Evolutionary conservation across 1,140 invertebrate genomes (phyloP), one percentile per base, ranked within the genome.

Genomic region (Parasteatoda tepidariorum): DNA sequence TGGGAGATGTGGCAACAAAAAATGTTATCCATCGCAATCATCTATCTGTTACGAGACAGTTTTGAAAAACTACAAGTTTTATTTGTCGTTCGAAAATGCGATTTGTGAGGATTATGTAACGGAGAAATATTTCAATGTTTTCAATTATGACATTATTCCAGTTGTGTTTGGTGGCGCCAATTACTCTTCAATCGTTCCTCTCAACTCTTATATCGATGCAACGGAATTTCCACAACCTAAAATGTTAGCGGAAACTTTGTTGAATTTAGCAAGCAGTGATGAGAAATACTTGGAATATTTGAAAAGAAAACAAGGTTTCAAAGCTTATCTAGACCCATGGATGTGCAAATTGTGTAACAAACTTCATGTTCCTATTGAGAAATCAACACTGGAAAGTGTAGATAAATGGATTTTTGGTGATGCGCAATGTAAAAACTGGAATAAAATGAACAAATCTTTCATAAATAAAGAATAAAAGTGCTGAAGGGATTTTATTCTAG

Each of bases 141-240:
- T 85, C 9, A 84, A 86, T 18, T 73, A 82, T 28, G 84, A 88
- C 48, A 90, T 93, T 0, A 91, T 95, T 18, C 94, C 94, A 0
- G 89, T 95, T 34, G 92, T 94, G 24, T 91, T 93, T 89, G 94
- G 94, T 1, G 89, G 91, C 0, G 85, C 86, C 6, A 90, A 91
- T 87, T 93, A 91, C 88, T 87, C 88, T 28, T 88, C 85, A 85
- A 84, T 91, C 13, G 90, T 94, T 18, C 94, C 94, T 0, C 90
- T 91, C 0, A 86, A 89, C 78, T 94, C 93, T 0, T 94, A 91
- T 85, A 92, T 94, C 61, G 89, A 93, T 86, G 91, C 90, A 0
- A 87, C 89, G n/a, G 89, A 91, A 62, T 93, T 91, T 82, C 84
- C 89, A 4, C 88, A 87, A 5, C 89, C 90, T 0, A 85, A 89